phyloP scores from a whole-genome alignment of 2,113 vertebrate genomes.

The Phodopus roborovskii region DNA sequence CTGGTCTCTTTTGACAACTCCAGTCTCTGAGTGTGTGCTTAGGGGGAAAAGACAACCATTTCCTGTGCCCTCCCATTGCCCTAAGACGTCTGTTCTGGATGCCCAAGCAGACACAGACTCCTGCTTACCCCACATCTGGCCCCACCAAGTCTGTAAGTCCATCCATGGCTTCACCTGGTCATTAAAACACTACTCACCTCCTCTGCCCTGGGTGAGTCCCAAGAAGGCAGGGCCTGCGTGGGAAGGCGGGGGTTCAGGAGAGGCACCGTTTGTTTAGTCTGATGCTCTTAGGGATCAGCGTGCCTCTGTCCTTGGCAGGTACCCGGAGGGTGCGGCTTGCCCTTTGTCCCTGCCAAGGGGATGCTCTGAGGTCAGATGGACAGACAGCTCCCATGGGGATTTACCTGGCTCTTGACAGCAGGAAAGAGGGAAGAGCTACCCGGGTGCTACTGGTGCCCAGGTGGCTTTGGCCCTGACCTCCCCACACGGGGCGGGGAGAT shows the following conservation, averaged over 20 bases:
- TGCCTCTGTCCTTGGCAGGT: neutral
- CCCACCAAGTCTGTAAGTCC: neutral
- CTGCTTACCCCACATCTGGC: neutral
- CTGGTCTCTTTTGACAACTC: neutral
- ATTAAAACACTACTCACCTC: neutral
- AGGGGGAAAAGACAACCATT: neutral
- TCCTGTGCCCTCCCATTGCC: neutral
- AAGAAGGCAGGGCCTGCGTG: neutral
- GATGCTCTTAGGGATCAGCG: neutral
- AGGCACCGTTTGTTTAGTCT: neutral
- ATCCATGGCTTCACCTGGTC: neutral
- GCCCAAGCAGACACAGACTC: neutral
- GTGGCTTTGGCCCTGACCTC: neutral
- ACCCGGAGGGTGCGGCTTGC: neutral
- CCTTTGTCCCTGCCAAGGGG: neutral
- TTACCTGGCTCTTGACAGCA: neutral
- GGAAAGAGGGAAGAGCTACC: neutral
- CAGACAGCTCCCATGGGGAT: neutral
- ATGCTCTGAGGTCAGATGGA: neutral
- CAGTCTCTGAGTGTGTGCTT: neutral
- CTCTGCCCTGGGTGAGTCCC: neutral
- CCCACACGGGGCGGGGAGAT: neutral
- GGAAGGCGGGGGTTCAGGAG: neutral
- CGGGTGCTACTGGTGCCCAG: neutral
- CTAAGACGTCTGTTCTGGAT: neutral